These are phyloP conservation scores for Pampus argenteus DNA, from an alignment of 2,797 vertebrate genomes.

Conservation along the genomic window DNA sequence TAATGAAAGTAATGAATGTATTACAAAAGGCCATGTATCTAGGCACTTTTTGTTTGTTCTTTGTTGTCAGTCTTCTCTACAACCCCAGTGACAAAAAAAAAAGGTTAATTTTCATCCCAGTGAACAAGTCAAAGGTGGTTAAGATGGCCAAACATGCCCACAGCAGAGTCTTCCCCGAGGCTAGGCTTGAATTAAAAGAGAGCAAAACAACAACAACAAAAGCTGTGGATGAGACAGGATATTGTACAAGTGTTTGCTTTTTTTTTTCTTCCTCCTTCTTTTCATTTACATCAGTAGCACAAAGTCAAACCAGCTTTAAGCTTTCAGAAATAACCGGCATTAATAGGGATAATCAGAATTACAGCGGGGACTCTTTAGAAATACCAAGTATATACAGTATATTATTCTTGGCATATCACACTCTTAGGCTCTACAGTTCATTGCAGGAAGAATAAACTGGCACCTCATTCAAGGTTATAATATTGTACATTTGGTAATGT, in stretches of 20 bases:
- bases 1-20: slow-evolving; percentile 41
- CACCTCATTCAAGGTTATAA: slow-evolving; percentile 4
- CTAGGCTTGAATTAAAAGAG: slow-evolving; percentile 43
- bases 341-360: background rate
- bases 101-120: slow-evolving; percentile 69
- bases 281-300: background rate
- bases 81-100: slow-evolving; percentile 44
- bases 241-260: background rate
- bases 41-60: background rate
- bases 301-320: background rate
- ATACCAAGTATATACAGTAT: background rate
- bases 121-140: slow-evolving; percentile 61
- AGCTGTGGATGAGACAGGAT: slow-evolving; percentile 11
- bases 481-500: background rate
- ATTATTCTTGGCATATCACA: slow-evolving; percentile 1
- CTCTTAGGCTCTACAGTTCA: slow-evolving; percentile 1
- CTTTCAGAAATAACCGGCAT: background rate
- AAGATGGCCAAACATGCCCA: slow-evolving; percentile 63
- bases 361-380: background rate
- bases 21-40: slow-evolving; percentile 29
- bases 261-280: background rate
- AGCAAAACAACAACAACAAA: slow-evolving; percentile 42
- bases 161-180: slow-evolving; percentile 42
- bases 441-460: slow-evolving; percentile 17
- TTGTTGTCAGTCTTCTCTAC: background rate